Conservation (phyloP, 2,888 invertebrate species). For the Rhodophaea formosa region DNA sequence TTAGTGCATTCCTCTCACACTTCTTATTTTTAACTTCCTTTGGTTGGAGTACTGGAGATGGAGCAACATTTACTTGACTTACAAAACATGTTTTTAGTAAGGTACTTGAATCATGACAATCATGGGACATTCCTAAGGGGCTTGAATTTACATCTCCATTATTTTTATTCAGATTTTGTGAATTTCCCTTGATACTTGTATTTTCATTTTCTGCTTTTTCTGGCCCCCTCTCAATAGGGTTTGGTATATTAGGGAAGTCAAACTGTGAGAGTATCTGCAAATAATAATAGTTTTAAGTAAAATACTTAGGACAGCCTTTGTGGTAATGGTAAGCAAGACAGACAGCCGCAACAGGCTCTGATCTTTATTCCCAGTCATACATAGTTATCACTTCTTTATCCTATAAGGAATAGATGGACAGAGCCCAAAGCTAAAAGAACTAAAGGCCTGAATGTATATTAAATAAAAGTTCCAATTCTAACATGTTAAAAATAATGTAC, state of each 20-base stretch:
- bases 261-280: constrained; percentile 69
- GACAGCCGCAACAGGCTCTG: too few relatives aligned
- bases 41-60: neutral
- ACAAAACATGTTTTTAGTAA: neutral
- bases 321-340: too few relatives aligned
- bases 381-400: too few relatives aligned
- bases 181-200: constrained; percentile 15
- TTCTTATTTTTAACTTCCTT: neutral
- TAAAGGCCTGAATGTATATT: too few relatives aligned
- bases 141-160: neutral
- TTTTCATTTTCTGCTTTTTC: constrained; percentile 13
- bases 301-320: too few relatives aligned
- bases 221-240: constrained; percentile 31
- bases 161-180: constrained; percentile 12
- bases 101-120: neutral
- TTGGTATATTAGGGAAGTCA: constrained; percentile 47
- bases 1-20: neutral
- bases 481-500: too few relatives aligned
- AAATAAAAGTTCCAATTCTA: too few relatives aligned
- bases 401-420: too few relatives aligned
- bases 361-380: too few relatives aligned
- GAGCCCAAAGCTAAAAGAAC: too few relatives aligned
- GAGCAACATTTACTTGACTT: neutral
- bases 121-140: neutral
- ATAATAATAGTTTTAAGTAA: neutral